Base-by-base conservation (phyloP, 2,113 vertebrate species). In the Otis tarda region DNA sequence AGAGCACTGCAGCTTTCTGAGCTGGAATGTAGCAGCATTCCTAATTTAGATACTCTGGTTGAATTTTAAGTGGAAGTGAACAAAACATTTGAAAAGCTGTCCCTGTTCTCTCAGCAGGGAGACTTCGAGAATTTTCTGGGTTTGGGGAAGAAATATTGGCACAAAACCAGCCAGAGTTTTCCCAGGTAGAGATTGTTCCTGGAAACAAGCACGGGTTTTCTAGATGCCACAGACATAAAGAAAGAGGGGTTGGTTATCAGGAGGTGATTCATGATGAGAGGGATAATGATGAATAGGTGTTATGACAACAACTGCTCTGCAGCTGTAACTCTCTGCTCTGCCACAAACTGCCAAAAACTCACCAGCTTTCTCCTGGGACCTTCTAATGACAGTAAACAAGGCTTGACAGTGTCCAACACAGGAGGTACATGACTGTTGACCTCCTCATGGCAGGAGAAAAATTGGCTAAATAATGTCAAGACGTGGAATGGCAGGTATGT, bases 81-180 rank as follows among this genome's bases (percentile, higher is more conserved):
- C 96, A 97, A 97, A 97, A 97, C 96, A 97, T 94, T 95, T 96
- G 94, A 95, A 96, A 97, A 96, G 95, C 96, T 95, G 95, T 96
- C 96, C 95, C 91, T 92, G 93, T 95, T 97, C 96, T 91, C 93
- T 87, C 93, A 89, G 95, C 93, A 91, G 91, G 93, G 61, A 97
- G 87, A 94, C 91, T 95, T 97, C 57, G 28, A 95, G 96, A 95
- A 95, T 95, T 91, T 96, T 96, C 96, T 91, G 77, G 33, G 50
- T 82, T 94, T 87, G 61, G 57, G 81, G 74, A 77, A 94, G 70
- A 91, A 94, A 89, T 65, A 49, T 69, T 73, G 57, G 57, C 87
- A 87, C 57, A 76, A 94, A 95, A 93, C n/a, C 1, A 2, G 53
- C 16, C 65, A 31, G 65, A 82, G 53, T 82, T 95, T 95, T 93